Evolutionary conservation across 2,888 invertebrate species (phyloP).

Genomic region (Hirtodrosophila confusa): DNA sequence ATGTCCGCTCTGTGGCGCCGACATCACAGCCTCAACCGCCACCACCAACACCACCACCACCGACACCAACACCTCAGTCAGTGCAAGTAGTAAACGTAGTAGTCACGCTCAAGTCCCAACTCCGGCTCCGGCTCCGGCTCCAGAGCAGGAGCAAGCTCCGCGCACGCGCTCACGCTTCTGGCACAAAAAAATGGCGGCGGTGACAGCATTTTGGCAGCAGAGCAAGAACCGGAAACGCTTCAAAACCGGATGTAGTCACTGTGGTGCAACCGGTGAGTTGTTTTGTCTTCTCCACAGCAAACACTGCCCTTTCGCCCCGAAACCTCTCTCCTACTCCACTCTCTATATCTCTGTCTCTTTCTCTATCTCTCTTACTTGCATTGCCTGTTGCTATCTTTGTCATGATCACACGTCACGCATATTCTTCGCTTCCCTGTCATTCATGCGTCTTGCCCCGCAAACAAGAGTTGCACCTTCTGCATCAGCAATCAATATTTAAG

Average conservation of each 20-base stretch:
- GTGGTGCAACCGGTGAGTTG: constrained; percentile 84
- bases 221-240: constrained; percentile 76
- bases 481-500: constrained; percentile 11
- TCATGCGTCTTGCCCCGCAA: constrained; percentile 16
- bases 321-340: constrained; percentile 11
- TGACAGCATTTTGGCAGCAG: constrained; percentile 75
- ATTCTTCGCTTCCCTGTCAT: constrained; percentile 20
- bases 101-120: constrained; percentile 58
- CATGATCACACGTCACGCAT: constrained; percentile 36
- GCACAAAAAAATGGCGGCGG: constrained; percentile 81
- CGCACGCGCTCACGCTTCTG: constrained; percentile 79
- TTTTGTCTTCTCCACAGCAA: constrained; percentile 67
- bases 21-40: constrained; percentile 50
- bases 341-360: constrained; percentile 10
- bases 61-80: constrained; percentile 44
- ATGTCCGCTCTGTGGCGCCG: constrained; percentile 80
- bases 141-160: constrained; percentile 47
- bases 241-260: constrained; percentile 82
- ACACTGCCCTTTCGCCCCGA: constrained; percentile 36
- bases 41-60: constrained; percentile 37
- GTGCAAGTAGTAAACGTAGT: constrained; percentile 70
- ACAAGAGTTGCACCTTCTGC: constrained; percentile 23
- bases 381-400: constrained; percentile 34
- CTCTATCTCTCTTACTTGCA: constrained; percentile 30
- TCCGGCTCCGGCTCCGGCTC: constrained; percentile 9